Evolutionary conservation across 2,113 vertebrate species (phyloP), one percentile per base, ranked within the genome.

Genomic region (Tetrax tetrax): DNA sequence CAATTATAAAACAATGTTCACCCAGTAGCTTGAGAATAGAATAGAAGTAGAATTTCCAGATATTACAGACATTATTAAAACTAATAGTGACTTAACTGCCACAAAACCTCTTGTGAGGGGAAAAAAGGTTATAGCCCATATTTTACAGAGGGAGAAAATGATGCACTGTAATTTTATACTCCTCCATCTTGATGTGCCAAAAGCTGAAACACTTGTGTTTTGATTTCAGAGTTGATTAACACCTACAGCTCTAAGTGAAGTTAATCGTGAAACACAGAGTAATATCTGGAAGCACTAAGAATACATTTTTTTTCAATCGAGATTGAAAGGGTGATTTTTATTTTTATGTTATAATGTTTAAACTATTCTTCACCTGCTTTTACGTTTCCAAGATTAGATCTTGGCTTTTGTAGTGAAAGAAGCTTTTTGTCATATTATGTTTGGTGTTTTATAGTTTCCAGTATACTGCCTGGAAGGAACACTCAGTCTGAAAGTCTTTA

Each of bases 401-500:
- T 76, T 81, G 22, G 9, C 27, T 75, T 89, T 89, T 89, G 31
- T 64, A 88, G 28, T 66, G 24, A 90, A 94, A 90, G 33, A 89
- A 75, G 15, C 4, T 75, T 82, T 95, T 90, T 91, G 56, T 70
- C 24, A 43, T 86, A 85, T 86, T 83, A 61, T 83, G 6, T 76
- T 86, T 76, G 56, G 2, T 51, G 69, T 85, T 53, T 76, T 75
- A 88, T 47, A 33, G 24, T 87, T 95, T 92, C 76, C 35, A 68
- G 41, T 93, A 20, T 50, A 61, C 22, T 90, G 43, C 9, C 21
- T 92, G 33, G 63, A 90, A 94, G 63, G 47, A 81, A 87, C 27
- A 95, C 76, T 85, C 64, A 65, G 28, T 20, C 59, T 93, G 37
- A 69, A 96, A 93, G 63, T 70, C 41, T 91, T 95, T 93, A 86